Base-by-base conservation (phyloP, 2,888 invertebrate species). In the Hirtodrosophila confusa region DNA sequence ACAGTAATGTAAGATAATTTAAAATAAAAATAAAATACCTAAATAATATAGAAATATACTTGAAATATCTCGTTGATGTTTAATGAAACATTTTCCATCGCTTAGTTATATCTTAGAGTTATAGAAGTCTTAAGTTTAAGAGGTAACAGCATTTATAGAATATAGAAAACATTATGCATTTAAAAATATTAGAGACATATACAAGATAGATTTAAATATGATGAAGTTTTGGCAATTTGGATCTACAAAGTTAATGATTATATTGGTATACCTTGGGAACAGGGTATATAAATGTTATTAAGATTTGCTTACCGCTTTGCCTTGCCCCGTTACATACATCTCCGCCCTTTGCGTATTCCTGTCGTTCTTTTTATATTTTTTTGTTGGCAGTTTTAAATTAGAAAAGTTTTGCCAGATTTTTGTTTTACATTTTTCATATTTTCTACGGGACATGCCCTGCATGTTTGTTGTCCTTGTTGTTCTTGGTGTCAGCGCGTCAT, bases 341-440 rank as follows among this genome's bases (percentile, higher is more conserved):
- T 71, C 58, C 48, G 69, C 65, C 74, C 58, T 73, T 80, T 65
- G 78, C 75, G 71, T 58, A 75, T 82, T 53, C 47, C 68, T 75
- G 64, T 64, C 64, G 63, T 77, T 72, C 57, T 68, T 82, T 82
- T 47, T 50, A 60, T 48, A 41, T 62, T 64, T 74, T 69, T 78
- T 70, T 84, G 80, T 86, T 84, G 78, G 88, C 84, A 86, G 87
- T 84, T 84, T 84, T 84, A 84, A 84, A 84, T 84, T 84, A 84
- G 84, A 84, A 84, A 84, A 84, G 84, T 84, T 84, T 84, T 63
- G 82, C 85, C 78, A 85, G 82, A 85, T 85, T 80, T 88, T 88
- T 85, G 78, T 84, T 84, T 88, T 78, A 79, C 87, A 80, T 88
- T 78, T 83, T 88, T 86, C 87, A 88, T 86, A 86, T 88, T 84